Evolutionary conservation across 2,113 vertebrate genomes (phyloP), one percentile per base, ranked within the genome.

Genomic region (Ancistrus triradiatus): DNA sequence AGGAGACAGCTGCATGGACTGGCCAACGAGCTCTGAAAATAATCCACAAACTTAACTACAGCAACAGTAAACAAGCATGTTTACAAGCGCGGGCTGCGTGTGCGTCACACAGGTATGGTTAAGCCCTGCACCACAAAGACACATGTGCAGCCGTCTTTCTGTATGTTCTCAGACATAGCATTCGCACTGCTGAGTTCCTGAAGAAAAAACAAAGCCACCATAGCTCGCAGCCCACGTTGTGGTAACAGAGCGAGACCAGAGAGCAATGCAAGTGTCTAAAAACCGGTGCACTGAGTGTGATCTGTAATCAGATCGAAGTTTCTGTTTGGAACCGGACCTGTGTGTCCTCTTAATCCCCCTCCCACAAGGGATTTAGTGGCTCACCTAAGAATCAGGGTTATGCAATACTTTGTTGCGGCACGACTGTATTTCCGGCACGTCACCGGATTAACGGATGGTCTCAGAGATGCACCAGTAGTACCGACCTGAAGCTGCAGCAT

Each of bases 61-160:
- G 43, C 13, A 11, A 3, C 1, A 9, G 33, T 49, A 38, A 48
- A 37, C 44, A 49, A 49, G 37, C 21, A 22, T 61, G 43, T 35
- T 47, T 48, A 49, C 18, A 18, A 37, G 44, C 15, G 42, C 18
- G 28, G 22, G 19, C 13, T 37, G 59, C 14, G 27, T 11, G 44
- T 49, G 46, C 14, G 31, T 62, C 14, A 38, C n/a, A 3, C 9
- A 25, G 17, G n/a, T 40, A 15, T 14, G n/a, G 40, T 31, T 22
- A 61, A 50, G 46, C 17, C 13, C 8, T 49, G 33, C 50, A 49
- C 25, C 60, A 24, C 37, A 57, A 19, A 70, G 15, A 28, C 17
- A 11, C 35, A 42, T n/a, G 14, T 2, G 11, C 8, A 3, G 5
- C n/a, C n/a, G n/a, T n/a, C n/a, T n/a, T 43, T 48, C 40, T 15